Evolutionary conservation across 2,113 vertebrate genomes (phyloP).

Genomic region (Himantopus leucocephalus): DNA sequence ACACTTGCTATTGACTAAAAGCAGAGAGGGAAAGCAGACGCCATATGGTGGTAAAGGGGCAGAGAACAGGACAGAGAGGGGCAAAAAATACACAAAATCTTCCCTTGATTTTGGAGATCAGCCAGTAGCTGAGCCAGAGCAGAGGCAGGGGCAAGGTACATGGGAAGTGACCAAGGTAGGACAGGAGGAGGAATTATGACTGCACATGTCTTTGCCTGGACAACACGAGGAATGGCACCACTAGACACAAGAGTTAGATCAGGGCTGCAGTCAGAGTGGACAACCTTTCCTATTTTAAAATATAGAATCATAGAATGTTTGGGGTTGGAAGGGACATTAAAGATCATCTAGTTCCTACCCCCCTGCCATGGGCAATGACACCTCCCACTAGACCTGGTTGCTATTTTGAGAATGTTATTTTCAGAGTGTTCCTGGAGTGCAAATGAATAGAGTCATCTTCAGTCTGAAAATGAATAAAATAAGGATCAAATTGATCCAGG

Average conservation of each 20-base stretch:
- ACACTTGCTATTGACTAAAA: background rate
- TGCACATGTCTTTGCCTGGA: background rate
- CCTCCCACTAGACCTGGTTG: no score
- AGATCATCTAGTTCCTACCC: no score
- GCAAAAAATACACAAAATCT: background rate
- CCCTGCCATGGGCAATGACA: no score
- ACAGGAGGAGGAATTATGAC: background rate
- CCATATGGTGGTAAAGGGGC: accelerated
- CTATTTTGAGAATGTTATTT: background rate
- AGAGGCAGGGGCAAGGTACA: background rate
- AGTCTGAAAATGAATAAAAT: background rate
- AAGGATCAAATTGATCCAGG: background rate
- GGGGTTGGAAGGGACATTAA: no score
- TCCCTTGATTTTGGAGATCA: background rate
- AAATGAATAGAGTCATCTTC: background rate
- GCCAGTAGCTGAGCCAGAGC: background rate
- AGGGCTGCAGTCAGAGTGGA: background rate
- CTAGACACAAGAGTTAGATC: background rate
- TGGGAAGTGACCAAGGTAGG: background rate
- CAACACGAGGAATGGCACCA: background rate
- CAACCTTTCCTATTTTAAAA: background rate
- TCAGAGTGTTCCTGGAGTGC: background rate
- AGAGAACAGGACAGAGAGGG: background rate
- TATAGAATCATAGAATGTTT: no score
- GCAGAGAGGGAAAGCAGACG: background rate